Evolutionary conservation across 1,140 invertebrate species (phyloP).

Genomic region (Cataglyphis hispanica): DNA sequence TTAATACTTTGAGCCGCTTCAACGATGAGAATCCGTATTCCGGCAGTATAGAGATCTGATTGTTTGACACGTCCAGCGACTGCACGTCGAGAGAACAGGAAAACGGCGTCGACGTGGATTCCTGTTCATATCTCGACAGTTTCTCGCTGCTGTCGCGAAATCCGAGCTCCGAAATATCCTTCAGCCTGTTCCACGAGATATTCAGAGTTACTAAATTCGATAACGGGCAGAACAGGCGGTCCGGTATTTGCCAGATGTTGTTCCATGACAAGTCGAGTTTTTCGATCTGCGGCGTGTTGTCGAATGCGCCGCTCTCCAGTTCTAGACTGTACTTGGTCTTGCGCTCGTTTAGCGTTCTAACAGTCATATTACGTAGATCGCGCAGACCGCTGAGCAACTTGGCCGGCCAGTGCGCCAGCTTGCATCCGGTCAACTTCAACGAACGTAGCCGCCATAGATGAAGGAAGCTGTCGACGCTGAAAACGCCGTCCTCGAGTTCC

Average conservation of each 20-base stretch:
- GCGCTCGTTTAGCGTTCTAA: conserved; percentile 92
- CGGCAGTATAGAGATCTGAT: conserved; percentile 93
- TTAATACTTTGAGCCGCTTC: conserved; percentile 91
- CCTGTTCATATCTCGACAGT: conserved; percentile 61
- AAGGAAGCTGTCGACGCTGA: conserved; percentile 91
- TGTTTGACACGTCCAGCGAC: conserved; percentile 93
- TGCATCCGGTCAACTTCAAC: conserved; percentile 94
- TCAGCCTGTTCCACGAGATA: conserved; percentile 93
- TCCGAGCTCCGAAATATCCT: conserved; percentile 93
- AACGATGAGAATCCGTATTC: conserved; percentile 92
- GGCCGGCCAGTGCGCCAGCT: conserved; percentile 90
- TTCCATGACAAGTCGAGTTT: conserved; percentile 95
- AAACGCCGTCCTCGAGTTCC: conserved; percentile 51
- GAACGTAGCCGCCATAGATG: conserved; percentile 92
- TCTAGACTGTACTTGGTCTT: conserved; percentile 93
- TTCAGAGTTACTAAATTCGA: conserved; percentile 92
- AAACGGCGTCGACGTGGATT: conserved; percentile 78
- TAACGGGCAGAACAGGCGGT: conserved; percentile 93
- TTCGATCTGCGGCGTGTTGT: conserved; percentile 91
- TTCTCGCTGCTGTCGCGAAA: conserved; percentile 89
- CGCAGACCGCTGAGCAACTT: conserved; percentile 91
- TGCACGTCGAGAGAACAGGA: conserved; percentile 93
- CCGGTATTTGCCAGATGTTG: conserved; percentile 95
- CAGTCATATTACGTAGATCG: conserved; percentile 92
- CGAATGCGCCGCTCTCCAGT: conserved; percentile 91